phyloP scores from a whole-genome alignment of 2,888 invertebrate species.

The Heliconius sara region DNA sequence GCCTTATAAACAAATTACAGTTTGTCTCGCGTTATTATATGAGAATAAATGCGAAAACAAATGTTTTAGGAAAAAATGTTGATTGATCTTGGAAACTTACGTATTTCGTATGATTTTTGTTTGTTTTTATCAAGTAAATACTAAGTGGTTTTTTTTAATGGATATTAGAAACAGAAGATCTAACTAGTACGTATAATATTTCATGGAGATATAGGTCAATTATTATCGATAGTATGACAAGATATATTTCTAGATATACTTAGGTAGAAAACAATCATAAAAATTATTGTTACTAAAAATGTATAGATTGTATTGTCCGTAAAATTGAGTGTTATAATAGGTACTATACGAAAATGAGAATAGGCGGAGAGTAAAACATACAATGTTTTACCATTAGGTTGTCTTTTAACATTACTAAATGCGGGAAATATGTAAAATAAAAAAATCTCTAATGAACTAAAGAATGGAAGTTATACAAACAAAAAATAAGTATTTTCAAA shows the following conservation, averaged over 20 bases:
- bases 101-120: not conserved
- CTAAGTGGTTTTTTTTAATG: not conserved
- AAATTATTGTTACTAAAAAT: too few species aligned
- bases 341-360: not conserved
- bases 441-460: not conserved
- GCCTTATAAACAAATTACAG: constrained; percentile 20
- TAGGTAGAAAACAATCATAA: too few species aligned
- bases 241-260: too few species aligned
- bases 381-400: too few species aligned
- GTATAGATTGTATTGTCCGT: too few species aligned
- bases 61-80: not conserved
- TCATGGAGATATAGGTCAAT: too few species aligned
- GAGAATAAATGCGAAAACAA: not conserved
- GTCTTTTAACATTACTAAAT: not conserved
- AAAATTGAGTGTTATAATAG: too few species aligned
- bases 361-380: not conserved
- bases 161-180: not conserved
- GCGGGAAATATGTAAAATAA: not conserved
- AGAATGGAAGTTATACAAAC: not conserved
- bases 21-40: not conserved
- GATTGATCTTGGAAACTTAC: not conserved
- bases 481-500: not conserved
- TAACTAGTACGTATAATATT: too few species aligned
- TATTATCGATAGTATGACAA: too few species aligned
- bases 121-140: not conserved